A percentile compares a stretch with the other conserved stretches of the same genome.
phyloP scores from a whole-genome alignment of 2,797 vertebrate species.

The Chelmon rostratus region DNA sequence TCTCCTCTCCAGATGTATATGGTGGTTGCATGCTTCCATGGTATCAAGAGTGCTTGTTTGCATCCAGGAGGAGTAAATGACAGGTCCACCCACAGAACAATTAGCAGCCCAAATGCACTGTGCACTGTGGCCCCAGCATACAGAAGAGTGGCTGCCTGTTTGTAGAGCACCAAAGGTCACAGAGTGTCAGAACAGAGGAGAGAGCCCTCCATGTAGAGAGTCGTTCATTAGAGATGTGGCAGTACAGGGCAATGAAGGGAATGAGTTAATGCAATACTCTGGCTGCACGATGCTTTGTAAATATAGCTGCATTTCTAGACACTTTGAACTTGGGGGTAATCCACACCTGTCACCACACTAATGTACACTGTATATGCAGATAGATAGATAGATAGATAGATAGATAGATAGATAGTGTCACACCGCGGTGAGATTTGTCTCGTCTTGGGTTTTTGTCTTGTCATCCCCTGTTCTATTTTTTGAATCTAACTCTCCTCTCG shows the following conservation, averaged over 20 bases:
- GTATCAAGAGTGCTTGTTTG: constrained; percentile 12
- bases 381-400: too few species aligned
- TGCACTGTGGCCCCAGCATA: constrained; percentile 20
- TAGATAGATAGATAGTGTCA: too few species aligned
- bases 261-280: constrained; percentile 21
- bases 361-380: not conserved
- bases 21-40: not conserved
- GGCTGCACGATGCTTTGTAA: not conserved
- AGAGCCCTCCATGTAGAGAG: constrained; percentile 18
- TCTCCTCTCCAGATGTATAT: not conserved
- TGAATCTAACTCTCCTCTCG: too few species aligned
- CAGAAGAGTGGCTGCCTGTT: constrained; percentile 37
- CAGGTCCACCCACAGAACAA: constrained; percentile 50
- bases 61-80: constrained; percentile 15
- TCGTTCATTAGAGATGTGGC: constrained; percentile 35
- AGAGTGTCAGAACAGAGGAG: constrained; percentile 38
- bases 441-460: too few species aligned
- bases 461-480: too few species aligned
- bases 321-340: constrained; percentile 20
- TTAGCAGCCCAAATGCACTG: constrained; percentile 49
- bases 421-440: too few species aligned
- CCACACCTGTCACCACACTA: constrained; percentile 13
- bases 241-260: constrained; percentile 14
- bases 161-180: constrained; percentile 42
- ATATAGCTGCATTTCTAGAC: constrained; percentile 14